Evolutionary conservation across 2,888 invertebrate genomes (phyloP), one percentile per base, ranked within the genome.

Genomic region (Tanytarsus gracilentus): DNA sequence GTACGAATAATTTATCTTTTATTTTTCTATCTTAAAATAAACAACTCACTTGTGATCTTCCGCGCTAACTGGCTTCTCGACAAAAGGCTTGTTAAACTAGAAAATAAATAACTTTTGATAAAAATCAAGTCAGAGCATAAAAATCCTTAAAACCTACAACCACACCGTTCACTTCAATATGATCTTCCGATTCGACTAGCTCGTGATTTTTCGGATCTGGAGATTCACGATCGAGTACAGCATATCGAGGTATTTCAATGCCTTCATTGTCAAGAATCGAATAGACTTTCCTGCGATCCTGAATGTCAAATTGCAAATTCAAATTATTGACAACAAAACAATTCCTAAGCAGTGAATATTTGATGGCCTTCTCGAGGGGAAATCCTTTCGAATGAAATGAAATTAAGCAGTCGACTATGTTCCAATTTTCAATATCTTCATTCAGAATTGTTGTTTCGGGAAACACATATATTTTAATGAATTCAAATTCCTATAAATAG

Each of bases 341-440:
- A 72, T 89, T 89, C 65, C 95, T 81, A 62, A 97, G 77, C 68
- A 88, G 88, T 61, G 95, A 89, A 76, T 99, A 99, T 68, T 88
- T 88, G 67, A 98, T 94, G 26, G 98, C 98, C 77, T 98, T 98
- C 69, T 96, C 94, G 64, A 99, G 77, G 0, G 99, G 99, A 76
- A 99, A 99, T 33, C 98, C 97, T 75, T 94, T 93, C 4, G 97
- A 97, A 75, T 97, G 96, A 75, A 98, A 98, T 61, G 97, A 96
- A 68, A 99, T 93, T 51, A 99, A 80, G 71, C 97, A 98, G 76
- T 99, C 98, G 70, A 96, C 96, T 58, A 88, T 78, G 2, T 98
- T 98, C 99, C 99, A 99, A 70, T 95, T 88, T 71, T 98, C 97
- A 18, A 99, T 93, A 1, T 95, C 87, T 75, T 92, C 86, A 86